These are phyloP conservation scores for Tolmerus cingulatus DNA, from an alignment of 2,888 invertebrate genomes.

Conservation along the genomic window DNA sequence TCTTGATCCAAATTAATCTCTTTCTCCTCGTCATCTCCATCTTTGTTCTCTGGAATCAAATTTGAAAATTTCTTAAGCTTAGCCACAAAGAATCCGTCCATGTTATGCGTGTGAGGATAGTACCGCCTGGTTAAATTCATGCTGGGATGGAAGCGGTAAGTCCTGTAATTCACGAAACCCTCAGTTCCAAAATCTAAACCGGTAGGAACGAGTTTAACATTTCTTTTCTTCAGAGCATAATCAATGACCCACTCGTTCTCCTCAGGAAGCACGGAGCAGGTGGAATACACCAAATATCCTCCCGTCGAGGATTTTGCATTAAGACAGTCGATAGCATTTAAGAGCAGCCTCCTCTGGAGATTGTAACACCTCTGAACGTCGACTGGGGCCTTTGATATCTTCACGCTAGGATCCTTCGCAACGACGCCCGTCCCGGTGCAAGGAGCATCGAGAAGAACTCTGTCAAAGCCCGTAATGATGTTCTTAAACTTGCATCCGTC, in stretches of 20 bases:
- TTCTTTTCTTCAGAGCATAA: conserved; percentile 90
- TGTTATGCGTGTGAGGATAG: conserved; percentile 98
- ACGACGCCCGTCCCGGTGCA: conserved; percentile 99
- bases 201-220: conserved; percentile 92
- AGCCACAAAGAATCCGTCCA: conserved; percentile 99
- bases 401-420: conserved; percentile 96
- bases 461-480: conserved; percentile 90
- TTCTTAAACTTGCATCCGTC: conserved; percentile 89
- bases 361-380: conserved; percentile 93
- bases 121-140: conserved; percentile 87
- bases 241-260: conserved; percentile 99
- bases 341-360: conserved; percentile 88
- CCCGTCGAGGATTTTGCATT: conserved; percentile 92
- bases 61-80: conserved; percentile 97
- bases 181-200: conserved; percentile 95
- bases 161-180: conserved; percentile 89
- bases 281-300: conserved; percentile 97
- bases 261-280: conserved; percentile 96
- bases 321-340: conserved; percentile 96
- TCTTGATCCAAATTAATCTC: conserved; percentile 51
- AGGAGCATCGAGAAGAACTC: conserved; percentile 96
- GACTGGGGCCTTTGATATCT: conserved; percentile 86
- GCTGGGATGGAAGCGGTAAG: conserved; percentile 87
- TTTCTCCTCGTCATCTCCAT: conserved; percentile 57
- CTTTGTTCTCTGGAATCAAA: conserved; percentile 67